Conservation (phyloP, 1,140 invertebrate genomes). For the Cardiocondyla obscurior region DNA sequence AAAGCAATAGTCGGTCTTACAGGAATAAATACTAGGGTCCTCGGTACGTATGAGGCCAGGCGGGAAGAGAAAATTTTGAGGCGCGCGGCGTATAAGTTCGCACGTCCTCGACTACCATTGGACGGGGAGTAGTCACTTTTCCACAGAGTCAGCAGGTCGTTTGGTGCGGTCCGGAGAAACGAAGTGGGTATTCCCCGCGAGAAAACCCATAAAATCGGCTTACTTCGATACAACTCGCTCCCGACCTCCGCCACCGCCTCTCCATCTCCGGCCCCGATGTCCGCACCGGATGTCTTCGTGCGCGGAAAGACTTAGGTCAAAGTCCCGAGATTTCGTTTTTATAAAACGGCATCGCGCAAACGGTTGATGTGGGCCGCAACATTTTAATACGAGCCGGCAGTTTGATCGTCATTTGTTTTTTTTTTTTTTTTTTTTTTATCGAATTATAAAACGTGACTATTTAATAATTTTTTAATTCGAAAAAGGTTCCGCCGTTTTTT, state of each 20-base stretch:
- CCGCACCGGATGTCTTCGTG: not conserved
- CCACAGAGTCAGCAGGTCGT: conserved; percentile 69
- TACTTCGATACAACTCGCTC: conserved; percentile 67
- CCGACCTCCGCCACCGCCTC: not conserved
- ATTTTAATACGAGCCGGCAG: not conserved
- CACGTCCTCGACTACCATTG: conserved; percentile 36
- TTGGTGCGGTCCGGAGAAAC: conserved; percentile 26
- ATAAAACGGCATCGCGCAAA: conserved; percentile 58
- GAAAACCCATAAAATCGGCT: conserved; percentile 76
- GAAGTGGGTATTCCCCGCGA: conserved; percentile 56
- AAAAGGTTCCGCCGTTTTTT: not conserved
- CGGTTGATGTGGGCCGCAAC: conserved; percentile 29
- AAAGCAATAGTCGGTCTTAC: conserved; percentile 10
- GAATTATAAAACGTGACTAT: not conserved
- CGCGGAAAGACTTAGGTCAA: conserved; percentile 40
- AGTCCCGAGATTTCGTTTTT: conserved; percentile 60
- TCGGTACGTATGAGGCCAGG: conserved; percentile 31
- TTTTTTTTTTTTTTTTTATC: no score
- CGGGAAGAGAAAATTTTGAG: conserved; percentile 57
- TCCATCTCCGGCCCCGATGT: not conserved
- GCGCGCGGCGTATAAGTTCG: conserved; percentile 56
- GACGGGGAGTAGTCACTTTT: conserved; percentile 51
- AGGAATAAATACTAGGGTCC: conserved; percentile 24
- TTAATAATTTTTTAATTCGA: conserved; percentile 27
- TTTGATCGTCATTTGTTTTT: no score